A percentile compares a stretch with the other conserved stretches of the same genome.
phyloP scores from a whole-genome alignment of 2,888 invertebrate species.

The Dryomyza anilis region DNA sequence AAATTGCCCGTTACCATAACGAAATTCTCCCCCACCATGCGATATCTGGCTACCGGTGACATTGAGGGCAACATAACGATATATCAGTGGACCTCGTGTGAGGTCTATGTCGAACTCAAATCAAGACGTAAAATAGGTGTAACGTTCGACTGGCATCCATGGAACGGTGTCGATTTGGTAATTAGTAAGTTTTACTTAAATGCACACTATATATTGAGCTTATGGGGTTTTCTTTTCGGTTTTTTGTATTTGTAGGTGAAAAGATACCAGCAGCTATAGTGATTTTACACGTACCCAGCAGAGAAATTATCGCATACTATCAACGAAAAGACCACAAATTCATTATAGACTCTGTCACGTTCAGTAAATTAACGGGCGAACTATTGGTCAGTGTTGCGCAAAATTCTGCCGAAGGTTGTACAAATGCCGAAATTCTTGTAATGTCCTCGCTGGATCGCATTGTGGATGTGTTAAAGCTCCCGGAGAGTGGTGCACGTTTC shows the following conservation, averaged over 20 bases:
- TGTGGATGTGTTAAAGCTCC: conserved; percentile 52
- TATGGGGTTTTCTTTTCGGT: too few species aligned
- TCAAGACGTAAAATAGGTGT: conserved; percentile 41
- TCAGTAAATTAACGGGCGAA: conserved; percentile 61
- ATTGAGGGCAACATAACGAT: conserved; percentile 48
- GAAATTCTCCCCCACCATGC: conserved; percentile 51
- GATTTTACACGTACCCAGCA: conserved; percentile 50
- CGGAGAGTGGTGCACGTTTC: conserved; percentile 51
- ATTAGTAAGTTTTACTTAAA: conserved; percentile 48
- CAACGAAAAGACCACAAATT: conserved; percentile 48
- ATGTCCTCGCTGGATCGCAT: conserved; percentile 56
- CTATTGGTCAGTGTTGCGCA: conserved; percentile 56
- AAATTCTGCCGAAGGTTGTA: conserved; percentile 40
- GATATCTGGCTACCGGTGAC: conserved; percentile 54
- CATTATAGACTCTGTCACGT: conserved; percentile 55
- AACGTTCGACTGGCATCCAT: conserved; percentile 62
- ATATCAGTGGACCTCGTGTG: conserved; percentile 43
- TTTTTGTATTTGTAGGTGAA: conserved; percentile 43
- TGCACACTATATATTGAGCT: not conserved
- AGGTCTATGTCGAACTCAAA: conserved; percentile 40
- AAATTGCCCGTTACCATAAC: conserved; percentile 43
- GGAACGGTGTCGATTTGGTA: conserved; percentile 59
- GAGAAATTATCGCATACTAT: conserved; percentile 54
- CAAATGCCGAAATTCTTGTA: conserved; percentile 51
- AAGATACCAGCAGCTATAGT: conserved; percentile 51